phyloP scores from a whole-genome alignment of 2,113 vertebrate genomes.

The Myotis yumanensis region DNA sequence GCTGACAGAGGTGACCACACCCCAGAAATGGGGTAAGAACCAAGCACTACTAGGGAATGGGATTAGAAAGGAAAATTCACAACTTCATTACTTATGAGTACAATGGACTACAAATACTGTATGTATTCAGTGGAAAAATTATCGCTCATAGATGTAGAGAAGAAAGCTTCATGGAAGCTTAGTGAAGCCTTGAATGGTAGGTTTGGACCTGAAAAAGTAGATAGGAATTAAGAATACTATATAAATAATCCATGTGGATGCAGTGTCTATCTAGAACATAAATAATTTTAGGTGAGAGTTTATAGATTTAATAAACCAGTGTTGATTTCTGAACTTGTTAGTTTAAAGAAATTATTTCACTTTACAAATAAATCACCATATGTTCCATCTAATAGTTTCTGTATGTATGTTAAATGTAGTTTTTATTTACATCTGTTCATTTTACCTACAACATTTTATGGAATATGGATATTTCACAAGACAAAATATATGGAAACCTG shows the following conservation, averaged over 20 bases:
- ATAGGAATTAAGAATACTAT: not conserved
- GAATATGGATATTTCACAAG: not conserved
- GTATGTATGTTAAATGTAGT: not conserved
- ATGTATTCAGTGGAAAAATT: not conserved
- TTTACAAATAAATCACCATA: conserved; percentile 12
- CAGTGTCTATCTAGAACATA: not conserved
- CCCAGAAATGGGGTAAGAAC: not conserved
- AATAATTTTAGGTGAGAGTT: not conserved
- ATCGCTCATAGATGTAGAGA: not conserved
- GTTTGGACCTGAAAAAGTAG: not conserved
- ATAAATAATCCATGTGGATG: not conserved
- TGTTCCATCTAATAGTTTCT: conserved; percentile 13
- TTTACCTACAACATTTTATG: conserved; percentile 17
- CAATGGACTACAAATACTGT: not conserved
- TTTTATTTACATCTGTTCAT: conserved; percentile 37
- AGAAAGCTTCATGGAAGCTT: not conserved
- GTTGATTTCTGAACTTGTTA: conserved; percentile 6
- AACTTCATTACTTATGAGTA: not conserved
- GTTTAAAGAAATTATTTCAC: conserved; percentile 4
- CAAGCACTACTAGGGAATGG: not conserved
- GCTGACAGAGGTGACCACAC: not conserved
- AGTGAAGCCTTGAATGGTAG: not conserved
- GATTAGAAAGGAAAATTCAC: not conserved
- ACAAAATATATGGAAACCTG: not conserved
- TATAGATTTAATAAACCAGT: not conserved